These are phyloP conservation scores for Brachyopa scutellaris DNA, from an alignment of 2,888 invertebrate species.

Conservation along the genomic window DNA sequence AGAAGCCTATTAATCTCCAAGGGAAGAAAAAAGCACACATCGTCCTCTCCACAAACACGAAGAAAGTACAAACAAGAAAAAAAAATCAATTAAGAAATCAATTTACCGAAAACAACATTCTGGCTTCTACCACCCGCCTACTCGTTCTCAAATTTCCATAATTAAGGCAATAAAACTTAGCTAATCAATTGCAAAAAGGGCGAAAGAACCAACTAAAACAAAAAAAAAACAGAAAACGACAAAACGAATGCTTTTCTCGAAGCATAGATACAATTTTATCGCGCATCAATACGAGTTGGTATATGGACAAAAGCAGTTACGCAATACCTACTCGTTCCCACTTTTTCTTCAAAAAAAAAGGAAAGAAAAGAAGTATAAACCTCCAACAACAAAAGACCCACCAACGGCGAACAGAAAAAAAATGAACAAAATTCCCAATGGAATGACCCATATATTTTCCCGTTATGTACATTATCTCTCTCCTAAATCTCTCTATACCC, in stretches of 20 bases:
- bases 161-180: slow-evolving; percentile 66
- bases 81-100: slow-evolving; percentile 44
- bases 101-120: slow-evolving; percentile 34
- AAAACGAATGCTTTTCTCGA: slow-evolving; percentile 48
- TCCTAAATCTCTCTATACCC: slow-evolving; percentile 69
- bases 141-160: slow-evolving; percentile 42
- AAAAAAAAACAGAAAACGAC: slow-evolving; percentile 27
- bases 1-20: slow-evolving; percentile 7
- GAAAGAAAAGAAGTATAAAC: slow-evolving; percentile 10
- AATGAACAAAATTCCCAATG: slow-evolving; percentile 77
- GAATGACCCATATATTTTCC: slow-evolving; percentile 80
- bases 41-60: not conserved
- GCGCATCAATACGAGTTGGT: slow-evolving; percentile 65
- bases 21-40: not conserved
- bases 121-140: slow-evolving; percentile 11
- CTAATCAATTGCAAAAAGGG: slow-evolving; percentile 61
- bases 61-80: not conserved
- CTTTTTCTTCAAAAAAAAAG: not conserved
- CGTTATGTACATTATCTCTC: slow-evolving; percentile 73
- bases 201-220: slow-evolving; percentile 7
- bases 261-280: slow-evolving; percentile 62
- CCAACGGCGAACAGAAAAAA: slow-evolving; percentile 34
- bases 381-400: slow-evolving; percentile 53
- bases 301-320: slow-evolving; percentile 61
- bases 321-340: slow-evolving; percentile 56